A percentile compares a stretch with the other conserved stretches of the same genome.
phyloP scores from a whole-genome alignment of 1,140 invertebrate genomes.

The Ylistrum balloti region DNA sequence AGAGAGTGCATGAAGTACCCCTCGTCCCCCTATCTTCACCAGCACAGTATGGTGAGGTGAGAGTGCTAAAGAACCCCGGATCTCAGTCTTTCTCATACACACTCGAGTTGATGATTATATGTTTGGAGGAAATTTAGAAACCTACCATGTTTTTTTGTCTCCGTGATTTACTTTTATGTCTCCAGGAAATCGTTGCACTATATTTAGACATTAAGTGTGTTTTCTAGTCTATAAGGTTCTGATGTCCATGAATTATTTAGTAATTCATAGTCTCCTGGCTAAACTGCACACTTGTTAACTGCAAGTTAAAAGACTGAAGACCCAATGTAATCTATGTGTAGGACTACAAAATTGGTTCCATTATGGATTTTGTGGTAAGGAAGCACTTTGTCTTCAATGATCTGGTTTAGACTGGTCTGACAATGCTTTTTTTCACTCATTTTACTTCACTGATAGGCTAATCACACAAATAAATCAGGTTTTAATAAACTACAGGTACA shows the following conservation, averaged over 20 bases:
- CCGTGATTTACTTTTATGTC: slow-evolving; percentile 8
- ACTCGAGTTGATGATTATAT: slow-evolving; percentile 2
- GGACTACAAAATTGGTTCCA: not conserved
- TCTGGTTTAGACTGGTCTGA: not conserved
- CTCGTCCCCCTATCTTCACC: too few relatives aligned
- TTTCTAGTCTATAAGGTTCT: not conserved
- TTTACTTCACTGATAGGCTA: not conserved
- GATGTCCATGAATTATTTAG: slow-evolving; percentile 24
- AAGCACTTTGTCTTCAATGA: not conserved
- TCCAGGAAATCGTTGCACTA: not conserved
- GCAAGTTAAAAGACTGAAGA: not conserved
- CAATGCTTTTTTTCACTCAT: not conserved
- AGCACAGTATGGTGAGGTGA: too few relatives aligned
- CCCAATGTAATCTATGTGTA: not conserved
- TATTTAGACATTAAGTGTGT: slow-evolving; percentile 24
- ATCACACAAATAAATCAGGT: too few relatives aligned
- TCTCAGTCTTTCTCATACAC: not conserved
- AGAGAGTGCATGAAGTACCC: too few relatives aligned
- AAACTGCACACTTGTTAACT: not conserved
- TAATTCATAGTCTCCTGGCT: slow-evolving; percentile 2
- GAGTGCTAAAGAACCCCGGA: not conserved
- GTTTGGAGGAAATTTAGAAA: not conserved
- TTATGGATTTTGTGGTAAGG: not conserved
- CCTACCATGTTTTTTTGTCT: slow-evolving; percentile 15
- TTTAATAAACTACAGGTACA: too few relatives aligned